Evolutionary conservation across 92 coral and sea anemone species (phyloP).

Genomic region (Palythoa grandiflora): DNA sequence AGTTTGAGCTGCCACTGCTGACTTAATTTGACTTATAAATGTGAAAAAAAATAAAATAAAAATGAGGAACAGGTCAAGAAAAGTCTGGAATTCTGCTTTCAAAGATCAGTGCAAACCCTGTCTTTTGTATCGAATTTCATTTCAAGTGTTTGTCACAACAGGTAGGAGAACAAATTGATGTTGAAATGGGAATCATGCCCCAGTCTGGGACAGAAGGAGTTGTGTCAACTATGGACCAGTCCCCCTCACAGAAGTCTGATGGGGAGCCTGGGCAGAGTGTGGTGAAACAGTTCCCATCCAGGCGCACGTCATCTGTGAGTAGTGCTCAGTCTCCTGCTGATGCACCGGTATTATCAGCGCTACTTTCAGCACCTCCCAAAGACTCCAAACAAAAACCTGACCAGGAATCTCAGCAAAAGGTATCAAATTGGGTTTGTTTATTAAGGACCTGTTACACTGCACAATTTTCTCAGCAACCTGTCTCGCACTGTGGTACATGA

Average conservation of each 20-base stretch:
- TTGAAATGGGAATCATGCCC: slow-evolving; percentile 67
- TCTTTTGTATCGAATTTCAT: not conserved
- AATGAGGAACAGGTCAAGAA: too few relatives aligned
- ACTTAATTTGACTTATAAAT: too few relatives aligned
- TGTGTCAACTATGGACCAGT: not conserved
- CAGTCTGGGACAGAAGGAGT: slow-evolving; percentile 49
- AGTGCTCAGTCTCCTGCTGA: slow-evolving; percentile 69
- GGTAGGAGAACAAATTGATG: slow-evolving; percentile 74
- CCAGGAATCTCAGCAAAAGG: slow-evolving; percentile 43
- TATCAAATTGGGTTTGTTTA: not conserved
- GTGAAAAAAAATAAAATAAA: too few relatives aligned
- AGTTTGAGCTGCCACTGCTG: too few relatives aligned
- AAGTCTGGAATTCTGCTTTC: too few relatives aligned
- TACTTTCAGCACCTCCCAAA: slow-evolving; percentile 80
- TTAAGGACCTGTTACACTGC: too few relatives aligned
- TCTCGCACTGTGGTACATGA: too few relatives aligned
- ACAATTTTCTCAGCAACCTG: too few relatives aligned
- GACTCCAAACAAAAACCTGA: slow-evolving; percentile 64
- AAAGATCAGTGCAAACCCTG: too few relatives aligned
- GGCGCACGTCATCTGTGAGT: slow-evolving; percentile 49
- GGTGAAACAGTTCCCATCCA: slow-evolving; percentile 41
- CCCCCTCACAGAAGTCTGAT: slow-evolving; percentile 24
- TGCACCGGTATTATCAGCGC: slow-evolving; percentile 75
- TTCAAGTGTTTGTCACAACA: not conserved
- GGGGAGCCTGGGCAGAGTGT: slow-evolving; percentile 51